A percentile compares a stretch with the other conserved stretches of the same genome.
Evolutionary conservation across 2,888 invertebrate genomes (phyloP).

Genomic region (Netelia inedita): DNA sequence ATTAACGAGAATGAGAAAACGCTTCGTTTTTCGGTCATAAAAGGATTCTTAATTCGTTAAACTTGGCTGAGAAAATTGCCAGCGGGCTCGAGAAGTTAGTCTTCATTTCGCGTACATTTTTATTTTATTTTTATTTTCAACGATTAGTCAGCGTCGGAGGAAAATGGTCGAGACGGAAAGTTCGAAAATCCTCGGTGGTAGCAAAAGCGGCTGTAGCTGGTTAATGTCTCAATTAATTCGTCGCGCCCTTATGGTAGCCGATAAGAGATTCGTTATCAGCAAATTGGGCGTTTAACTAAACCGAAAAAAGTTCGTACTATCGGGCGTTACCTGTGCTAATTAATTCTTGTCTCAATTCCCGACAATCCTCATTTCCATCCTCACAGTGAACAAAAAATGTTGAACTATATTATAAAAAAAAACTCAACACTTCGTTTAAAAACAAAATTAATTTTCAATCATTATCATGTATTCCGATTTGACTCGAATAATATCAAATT

Average conservation of each 20-base stretch:
- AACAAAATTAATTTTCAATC: too few species aligned
- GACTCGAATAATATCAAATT: too few species aligned
- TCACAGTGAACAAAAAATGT: too few species aligned
- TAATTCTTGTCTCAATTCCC: too few species aligned
- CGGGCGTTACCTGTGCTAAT: too few species aligned
- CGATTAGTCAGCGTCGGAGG: background rate
- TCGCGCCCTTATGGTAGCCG: background rate
- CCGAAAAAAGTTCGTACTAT: background rate
- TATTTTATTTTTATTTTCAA: slow-evolving; percentile 1
- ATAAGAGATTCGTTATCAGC: slow-evolving; percentile 6
- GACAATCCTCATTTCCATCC: too few species aligned
- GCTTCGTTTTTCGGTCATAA: background rate
- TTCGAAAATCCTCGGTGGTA: slow-evolving; percentile 4
- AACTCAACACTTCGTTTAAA: too few species aligned
- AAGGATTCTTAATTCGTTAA: background rate
- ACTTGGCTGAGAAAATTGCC: background rate
- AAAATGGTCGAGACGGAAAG: slow-evolving; percentile 10
- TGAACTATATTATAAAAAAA: too few species aligned
- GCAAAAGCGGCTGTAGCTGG: background rate
- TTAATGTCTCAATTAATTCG: slow-evolving; percentile 11
- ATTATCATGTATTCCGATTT: too few species aligned
- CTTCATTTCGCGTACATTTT: background rate
- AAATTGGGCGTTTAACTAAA: background rate
- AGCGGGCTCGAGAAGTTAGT: background rate
- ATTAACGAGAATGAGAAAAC: slow-evolving; percentile 15